These are phyloP conservation scores for Drosophila punjabiensis DNA, from an alignment of 1,140 invertebrate species.

Conservation along the genomic window DNA sequence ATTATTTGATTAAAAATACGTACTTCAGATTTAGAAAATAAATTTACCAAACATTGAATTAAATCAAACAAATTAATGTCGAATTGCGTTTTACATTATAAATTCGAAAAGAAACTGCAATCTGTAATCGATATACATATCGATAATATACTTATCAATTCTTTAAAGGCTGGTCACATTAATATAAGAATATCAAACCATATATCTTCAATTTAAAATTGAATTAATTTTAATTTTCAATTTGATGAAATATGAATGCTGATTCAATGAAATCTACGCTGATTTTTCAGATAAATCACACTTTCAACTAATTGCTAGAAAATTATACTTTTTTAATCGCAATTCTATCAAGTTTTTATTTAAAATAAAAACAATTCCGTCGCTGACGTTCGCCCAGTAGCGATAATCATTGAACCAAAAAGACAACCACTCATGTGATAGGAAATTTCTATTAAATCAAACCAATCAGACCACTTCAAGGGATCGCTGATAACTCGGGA, in stretches of 20 bases:
- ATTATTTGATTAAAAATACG: no score
- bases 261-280: no score
- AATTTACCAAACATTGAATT: not conserved
- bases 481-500: conserved; percentile 17
- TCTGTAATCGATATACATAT: not conserved
- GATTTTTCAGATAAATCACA: not conserved
- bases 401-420: not conserved
- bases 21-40: not conserved
- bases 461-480: conserved; percentile 26
- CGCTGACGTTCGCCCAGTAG: conserved; percentile 2
- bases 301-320: not conserved
- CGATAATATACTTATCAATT: not conserved
- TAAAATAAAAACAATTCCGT: not conserved
- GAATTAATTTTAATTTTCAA: no score
- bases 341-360: not conserved
- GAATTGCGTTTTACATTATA: no score
- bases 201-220: no score
- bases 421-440: conserved; percentile 13
- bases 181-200: no score
- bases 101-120: not conserved
- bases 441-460: conserved; percentile 41
- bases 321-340: no score
- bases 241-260: no score
- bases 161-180: not conserved
- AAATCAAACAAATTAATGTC: not conserved